phyloP scores from a whole-genome alignment of 2,888 invertebrate species.

The Hoplodrina blanda region DNA sequence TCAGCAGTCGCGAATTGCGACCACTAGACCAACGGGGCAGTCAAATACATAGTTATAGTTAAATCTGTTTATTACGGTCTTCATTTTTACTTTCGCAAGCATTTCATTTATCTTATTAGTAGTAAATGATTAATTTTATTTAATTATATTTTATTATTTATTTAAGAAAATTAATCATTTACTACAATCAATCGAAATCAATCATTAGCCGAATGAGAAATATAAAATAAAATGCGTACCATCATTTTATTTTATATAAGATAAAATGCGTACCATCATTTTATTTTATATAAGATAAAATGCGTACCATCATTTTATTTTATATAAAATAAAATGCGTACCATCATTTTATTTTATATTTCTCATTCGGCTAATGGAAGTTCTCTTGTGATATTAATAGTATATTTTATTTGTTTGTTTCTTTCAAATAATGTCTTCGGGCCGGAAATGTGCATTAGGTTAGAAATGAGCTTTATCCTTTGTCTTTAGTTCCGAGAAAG shows the following conservation, averaged over 20 bases:
- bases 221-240: too few species aligned
- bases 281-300: too few species aligned
- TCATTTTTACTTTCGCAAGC: background rate
- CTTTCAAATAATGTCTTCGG: constrained; percentile 41
- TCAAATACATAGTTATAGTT: too few species aligned
- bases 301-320: background rate
- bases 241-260: too few species aligned
- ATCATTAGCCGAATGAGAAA: too few species aligned
- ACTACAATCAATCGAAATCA: too few species aligned
- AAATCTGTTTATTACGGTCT: background rate
- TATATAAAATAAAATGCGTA: too few species aligned
- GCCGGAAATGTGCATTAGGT: constrained; percentile 69
- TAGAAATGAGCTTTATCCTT: constrained; percentile 56
- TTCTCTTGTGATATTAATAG: constrained; percentile 30
- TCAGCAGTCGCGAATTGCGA: too few species aligned
- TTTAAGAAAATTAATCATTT: too few species aligned
- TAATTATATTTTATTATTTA: too few species aligned
- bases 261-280: too few species aligned
- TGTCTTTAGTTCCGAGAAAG: constrained; percentile 48
- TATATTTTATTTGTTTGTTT: constrained; percentile 35
- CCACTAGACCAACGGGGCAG: too few species aligned
- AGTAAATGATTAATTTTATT: background rate
- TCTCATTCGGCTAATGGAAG: constrained; percentile 18
- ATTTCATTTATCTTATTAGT: constrained; percentile 1
- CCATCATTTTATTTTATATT: background rate